A percentile compares a stretch with the other conserved stretches of the same genome.
phyloP scores from a whole-genome alignment of 2,888 invertebrate genomes.

The Tanytarsus gracilentus region DNA sequence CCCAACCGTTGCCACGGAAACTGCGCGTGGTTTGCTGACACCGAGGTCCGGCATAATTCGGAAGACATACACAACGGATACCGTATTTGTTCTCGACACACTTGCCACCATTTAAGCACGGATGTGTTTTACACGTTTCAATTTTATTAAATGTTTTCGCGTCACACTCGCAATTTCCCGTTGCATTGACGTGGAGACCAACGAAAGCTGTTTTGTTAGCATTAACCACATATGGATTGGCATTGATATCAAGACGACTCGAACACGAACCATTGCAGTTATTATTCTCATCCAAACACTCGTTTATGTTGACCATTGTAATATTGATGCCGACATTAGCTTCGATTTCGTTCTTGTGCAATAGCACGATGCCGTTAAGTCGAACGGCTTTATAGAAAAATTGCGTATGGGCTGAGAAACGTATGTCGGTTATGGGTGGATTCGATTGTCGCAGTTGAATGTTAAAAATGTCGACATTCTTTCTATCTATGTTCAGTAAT shows the following conservation, averaged over 20 bases:
- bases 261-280: conserved; percentile 71
- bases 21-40: conserved; percentile 52
- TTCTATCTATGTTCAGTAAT: conserved; percentile 54
- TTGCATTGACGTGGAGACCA: conserved; percentile 66
- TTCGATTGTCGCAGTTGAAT: conserved; percentile 58
- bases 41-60: conserved; percentile 49
- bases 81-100: conserved; percentile 64
- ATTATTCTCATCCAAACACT: conserved; percentile 63
- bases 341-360: conserved; percentile 65
- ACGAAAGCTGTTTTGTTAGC: conserved; percentile 77
- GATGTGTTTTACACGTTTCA: conserved; percentile 58
- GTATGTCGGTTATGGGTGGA: conserved; percentile 61
- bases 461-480: conserved; percentile 72
- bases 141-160: conserved; percentile 63
- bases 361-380: conserved; percentile 64
- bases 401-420: conserved; percentile 68
- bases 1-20: conserved; percentile 50
- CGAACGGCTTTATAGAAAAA: conserved; percentile 62
- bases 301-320: conserved; percentile 73
- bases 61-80: conserved; percentile 48
- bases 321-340: conserved; percentile 64
- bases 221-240: conserved; percentile 64
- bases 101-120: conserved; percentile 71
- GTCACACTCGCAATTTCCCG: conserved; percentile 64
- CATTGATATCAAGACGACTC: conserved; percentile 59